Evolutionary conservation across 2,888 invertebrate genomes (phyloP).

Genomic region (Allolobophora icterica): DNA sequence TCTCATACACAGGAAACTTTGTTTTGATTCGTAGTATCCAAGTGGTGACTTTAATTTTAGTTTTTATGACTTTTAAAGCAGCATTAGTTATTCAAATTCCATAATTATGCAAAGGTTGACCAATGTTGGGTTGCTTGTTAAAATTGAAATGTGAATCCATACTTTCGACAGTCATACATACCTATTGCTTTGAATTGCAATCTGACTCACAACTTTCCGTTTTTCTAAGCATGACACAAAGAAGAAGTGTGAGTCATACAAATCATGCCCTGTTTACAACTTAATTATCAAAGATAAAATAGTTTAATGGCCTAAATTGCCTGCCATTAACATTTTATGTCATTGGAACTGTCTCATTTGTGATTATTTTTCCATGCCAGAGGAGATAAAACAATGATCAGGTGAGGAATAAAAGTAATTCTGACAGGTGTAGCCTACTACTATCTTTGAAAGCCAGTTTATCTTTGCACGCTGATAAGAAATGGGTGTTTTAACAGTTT

Average conservation of each 20-base stretch:
- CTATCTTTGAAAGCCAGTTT: neutral
- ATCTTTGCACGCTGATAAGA: neutral
- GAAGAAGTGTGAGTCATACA: conserved; percentile 14
- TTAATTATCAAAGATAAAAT: neutral
- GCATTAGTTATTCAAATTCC: neutral
- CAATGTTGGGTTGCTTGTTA: too few species aligned
- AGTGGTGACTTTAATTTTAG: neutral
- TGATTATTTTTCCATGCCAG: conserved; percentile 1
- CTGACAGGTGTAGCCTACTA: too few species aligned
- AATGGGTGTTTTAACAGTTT: neutral
- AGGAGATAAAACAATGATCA: neutral
- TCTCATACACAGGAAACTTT: neutral
- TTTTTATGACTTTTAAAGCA: neutral
- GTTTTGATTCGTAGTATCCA: neutral
- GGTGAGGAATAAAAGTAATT: neutral
- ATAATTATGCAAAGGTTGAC: neutral
- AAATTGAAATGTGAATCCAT: neutral
- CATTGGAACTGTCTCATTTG: neutral
- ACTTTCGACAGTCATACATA: neutral
- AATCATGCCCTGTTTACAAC: neutral
- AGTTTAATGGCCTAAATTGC: neutral
- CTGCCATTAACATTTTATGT: neutral
- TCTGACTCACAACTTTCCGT: neutral
- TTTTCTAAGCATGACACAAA: neutral
- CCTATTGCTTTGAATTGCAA: neutral